A percentile compares a stretch with the other conserved stretches of the same genome.
Evolutionary conservation across 2,888 invertebrate species (phyloP).

Genomic region (Eilema caniola): DNA sequence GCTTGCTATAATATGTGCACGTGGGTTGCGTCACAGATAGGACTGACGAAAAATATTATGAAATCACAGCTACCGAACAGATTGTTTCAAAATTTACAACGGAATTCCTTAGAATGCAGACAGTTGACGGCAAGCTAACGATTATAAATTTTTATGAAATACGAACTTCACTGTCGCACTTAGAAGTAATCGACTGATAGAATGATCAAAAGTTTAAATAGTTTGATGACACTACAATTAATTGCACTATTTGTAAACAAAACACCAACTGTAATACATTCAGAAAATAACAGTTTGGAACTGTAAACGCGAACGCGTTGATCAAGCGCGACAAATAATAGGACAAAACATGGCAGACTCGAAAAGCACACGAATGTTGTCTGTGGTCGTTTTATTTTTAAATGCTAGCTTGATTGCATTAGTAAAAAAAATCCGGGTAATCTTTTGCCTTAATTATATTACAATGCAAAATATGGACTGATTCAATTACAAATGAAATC

Average conservation of each 20-base stretch:
- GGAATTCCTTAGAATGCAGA: constrained; percentile 69
- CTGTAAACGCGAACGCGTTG: constrained; percentile 83
- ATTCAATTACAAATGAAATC: neutral
- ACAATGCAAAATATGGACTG: neutral
- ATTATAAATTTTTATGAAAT: constrained; percentile 79
- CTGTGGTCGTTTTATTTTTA: constrained; percentile 80
- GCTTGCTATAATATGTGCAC: constrained; percentile 82
- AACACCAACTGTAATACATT: constrained; percentile 82
- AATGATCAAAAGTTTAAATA: constrained; percentile 66
- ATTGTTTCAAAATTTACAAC: constrained; percentile 66
- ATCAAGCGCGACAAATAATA: constrained; percentile 87
- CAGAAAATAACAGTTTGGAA: constrained; percentile 80
- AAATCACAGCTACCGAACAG: constrained; percentile 61
- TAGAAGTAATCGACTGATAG: constrained; percentile 70
- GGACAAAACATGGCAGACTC: constrained; percentile 87
- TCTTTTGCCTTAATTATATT: neutral
- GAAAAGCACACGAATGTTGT: constrained; percentile 81
- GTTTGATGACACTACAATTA: constrained; percentile 70
- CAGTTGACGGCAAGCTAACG: constrained; percentile 70
- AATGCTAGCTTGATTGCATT: constrained; percentile 48
- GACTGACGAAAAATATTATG: constrained; percentile 66
- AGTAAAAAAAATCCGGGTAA: constrained; percentile 8
- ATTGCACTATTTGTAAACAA: constrained; percentile 84
- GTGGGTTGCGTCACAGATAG: constrained; percentile 84
- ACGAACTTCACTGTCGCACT: constrained; percentile 77